These are phyloP conservation scores for Procavia capensis DNA, from an alignment of 2,113 vertebrate genomes.

Conservation along the genomic window DNA sequence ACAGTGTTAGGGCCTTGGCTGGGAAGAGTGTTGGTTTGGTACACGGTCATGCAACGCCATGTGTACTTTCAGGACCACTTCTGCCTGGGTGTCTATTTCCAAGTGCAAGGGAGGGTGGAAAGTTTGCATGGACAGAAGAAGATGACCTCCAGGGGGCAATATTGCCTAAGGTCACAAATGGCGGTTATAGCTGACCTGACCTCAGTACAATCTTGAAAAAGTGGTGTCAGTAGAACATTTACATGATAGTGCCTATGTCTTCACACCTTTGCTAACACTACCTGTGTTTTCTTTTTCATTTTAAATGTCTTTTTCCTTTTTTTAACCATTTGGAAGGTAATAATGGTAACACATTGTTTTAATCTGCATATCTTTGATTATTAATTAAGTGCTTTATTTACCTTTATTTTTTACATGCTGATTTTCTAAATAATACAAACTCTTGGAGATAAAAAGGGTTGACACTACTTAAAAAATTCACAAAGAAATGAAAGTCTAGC, in stretches of 20 bases:
- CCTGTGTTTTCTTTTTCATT: not conserved
- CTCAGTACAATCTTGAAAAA: not conserved
- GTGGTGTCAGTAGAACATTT: not conserved
- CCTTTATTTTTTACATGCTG: not conserved
- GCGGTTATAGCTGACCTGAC: not conserved
- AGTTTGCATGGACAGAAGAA: not conserved
- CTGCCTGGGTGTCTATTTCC: not conserved
- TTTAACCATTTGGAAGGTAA: slow-evolving; percentile 32
- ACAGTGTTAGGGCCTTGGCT: not conserved
- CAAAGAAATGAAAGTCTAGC: not conserved
- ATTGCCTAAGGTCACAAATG: not conserved
- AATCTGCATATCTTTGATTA: not conserved
- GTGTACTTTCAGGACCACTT: not conserved
- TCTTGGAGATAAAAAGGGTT: not conserved
- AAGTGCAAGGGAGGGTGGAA: not conserved
- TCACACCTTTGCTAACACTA: not conserved
- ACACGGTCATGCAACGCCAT: not conserved
- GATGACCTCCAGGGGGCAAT: slow-evolving; percentile 29
- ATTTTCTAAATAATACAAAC: not conserved
- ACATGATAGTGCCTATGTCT: not conserved
- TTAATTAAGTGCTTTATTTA: not conserved
- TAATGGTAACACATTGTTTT: not conserved
- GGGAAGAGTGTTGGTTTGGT: not conserved
- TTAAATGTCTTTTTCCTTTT: too few relatives aligned
- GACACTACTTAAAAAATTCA: not conserved